Evolutionary conservation across 2,113 vertebrate genomes (phyloP).

Genomic region (Mesembrinibis cayennensis): DNA sequence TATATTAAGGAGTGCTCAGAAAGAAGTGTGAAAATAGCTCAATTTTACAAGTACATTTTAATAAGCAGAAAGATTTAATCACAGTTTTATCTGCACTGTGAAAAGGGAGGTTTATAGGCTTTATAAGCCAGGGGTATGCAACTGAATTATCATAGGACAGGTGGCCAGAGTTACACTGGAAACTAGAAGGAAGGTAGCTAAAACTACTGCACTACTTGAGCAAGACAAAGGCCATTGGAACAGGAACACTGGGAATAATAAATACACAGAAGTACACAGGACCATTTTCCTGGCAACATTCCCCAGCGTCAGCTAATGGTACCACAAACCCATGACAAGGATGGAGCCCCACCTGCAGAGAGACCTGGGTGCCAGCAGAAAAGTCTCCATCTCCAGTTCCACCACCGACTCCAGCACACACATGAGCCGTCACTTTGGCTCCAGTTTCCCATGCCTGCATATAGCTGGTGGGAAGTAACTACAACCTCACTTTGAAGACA

Average conservation of each 20-base stretch:
- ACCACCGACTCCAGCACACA: accelerated
- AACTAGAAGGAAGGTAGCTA: not conserved
- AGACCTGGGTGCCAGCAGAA: not conserved
- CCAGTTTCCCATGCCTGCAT: not conserved
- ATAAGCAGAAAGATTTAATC: conserved; percentile 1
- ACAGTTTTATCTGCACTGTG: not conserved
- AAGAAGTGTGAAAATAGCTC: not conserved
- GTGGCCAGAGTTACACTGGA: not conserved
- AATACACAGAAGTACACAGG: accelerated
- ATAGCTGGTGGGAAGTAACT: not conserved
- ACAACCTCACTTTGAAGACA: not conserved
- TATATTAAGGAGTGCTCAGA: not conserved
- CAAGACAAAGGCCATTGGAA: not conserved
- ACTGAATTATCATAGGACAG: not conserved
- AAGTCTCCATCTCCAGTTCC: not conserved
- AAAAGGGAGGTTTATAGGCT: not conserved
- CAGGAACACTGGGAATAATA: not conserved
- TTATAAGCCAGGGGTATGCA: not conserved
- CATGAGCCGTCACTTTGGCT: accelerated
- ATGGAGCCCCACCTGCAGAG: not conserved
- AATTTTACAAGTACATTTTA: conserved; percentile 5
- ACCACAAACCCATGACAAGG: not conserved
- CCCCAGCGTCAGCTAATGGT: not conserved
- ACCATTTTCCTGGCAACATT: not conserved
- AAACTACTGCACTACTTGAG: not conserved